phyloP scores from a whole-genome alignment of 1,140 invertebrate species.

The Euura saliciscinereae region DNA sequence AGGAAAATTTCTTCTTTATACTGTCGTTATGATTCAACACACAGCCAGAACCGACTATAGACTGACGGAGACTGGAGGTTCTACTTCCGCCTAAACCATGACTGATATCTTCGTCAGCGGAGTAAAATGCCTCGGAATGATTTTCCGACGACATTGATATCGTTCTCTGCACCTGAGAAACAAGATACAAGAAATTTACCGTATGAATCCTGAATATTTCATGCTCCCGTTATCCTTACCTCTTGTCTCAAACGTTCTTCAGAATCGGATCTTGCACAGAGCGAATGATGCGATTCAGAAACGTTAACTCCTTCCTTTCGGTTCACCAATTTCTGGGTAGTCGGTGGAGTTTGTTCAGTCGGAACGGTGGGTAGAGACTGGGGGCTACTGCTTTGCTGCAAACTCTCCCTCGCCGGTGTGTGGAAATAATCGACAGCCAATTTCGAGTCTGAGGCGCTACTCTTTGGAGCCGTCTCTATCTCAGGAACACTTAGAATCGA shows the following conservation, averaged over 20 bases:
- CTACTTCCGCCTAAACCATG: constrained; percentile 60
- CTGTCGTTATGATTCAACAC: constrained; percentile 58
- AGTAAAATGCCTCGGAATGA: constrained; percentile 89
- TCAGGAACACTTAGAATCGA: constrained; percentile 64
- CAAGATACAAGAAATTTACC: not conserved
- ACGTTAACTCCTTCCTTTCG: constrained; percentile 58
- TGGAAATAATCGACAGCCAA: constrained; percentile 74
- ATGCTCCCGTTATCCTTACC: constrained; percentile 26
- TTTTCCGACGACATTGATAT: constrained; percentile 88
- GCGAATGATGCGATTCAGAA: constrained; percentile 67
- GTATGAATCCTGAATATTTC: not conserved
- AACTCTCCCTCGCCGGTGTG: constrained; percentile 40
- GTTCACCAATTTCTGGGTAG: constrained; percentile 44
- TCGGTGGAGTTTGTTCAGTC: constrained; percentile 43
- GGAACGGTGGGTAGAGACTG: constrained; percentile 44
- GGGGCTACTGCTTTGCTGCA: constrained; percentile 44
- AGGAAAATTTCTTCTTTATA: constrained; percentile 62
- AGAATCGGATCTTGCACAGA: constrained; percentile 62
- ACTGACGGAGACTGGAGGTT: constrained; percentile 71
- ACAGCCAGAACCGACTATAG: constrained; percentile 59
- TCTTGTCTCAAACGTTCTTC: constrained; percentile 63
- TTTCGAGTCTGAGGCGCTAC: constrained; percentile 82
- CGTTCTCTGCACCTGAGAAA: constrained; percentile 75
- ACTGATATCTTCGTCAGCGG: constrained; percentile 84
- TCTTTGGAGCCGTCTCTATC: constrained; percentile 63